Conservation (phyloP, 2,888 invertebrate species). For the Ametastegia equiseti region DNA sequence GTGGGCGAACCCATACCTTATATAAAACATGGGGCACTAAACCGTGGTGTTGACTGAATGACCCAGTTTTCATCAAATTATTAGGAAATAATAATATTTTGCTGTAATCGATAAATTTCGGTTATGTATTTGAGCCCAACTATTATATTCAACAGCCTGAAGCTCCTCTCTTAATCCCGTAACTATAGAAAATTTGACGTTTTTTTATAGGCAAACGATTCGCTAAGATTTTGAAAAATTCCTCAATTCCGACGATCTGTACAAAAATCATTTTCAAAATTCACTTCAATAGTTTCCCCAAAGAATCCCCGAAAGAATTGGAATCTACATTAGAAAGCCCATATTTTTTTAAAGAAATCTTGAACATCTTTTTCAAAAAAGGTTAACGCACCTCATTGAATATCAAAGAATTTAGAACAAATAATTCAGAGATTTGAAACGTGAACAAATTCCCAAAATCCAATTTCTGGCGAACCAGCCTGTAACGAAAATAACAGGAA, state of each 20-base stretch:
- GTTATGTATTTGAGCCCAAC: no score
- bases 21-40: neutral
- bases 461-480: no score
- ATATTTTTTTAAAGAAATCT: neutral
- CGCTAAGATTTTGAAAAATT: neutral
- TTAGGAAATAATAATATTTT: slow-evolving; percentile 13
- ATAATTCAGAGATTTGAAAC: no score
- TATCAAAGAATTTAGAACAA: neutral
- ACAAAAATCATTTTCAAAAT: neutral
- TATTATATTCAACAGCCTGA: neutral
- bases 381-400: neutral
- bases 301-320: no score
- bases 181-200: neutral
- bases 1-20: no score
- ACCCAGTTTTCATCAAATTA: slow-evolving; percentile 17
- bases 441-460: no score
- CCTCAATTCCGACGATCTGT: neutral
- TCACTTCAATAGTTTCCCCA: neutral
- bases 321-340: neutral
- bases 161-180: neutral
- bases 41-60: neutral
- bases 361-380: neutral
- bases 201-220: neutral
- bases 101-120: neutral
- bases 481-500: no score